phyloP scores from a whole-genome alignment of 2,113 vertebrate species.

The Montifringilla adamsi region DNA sequence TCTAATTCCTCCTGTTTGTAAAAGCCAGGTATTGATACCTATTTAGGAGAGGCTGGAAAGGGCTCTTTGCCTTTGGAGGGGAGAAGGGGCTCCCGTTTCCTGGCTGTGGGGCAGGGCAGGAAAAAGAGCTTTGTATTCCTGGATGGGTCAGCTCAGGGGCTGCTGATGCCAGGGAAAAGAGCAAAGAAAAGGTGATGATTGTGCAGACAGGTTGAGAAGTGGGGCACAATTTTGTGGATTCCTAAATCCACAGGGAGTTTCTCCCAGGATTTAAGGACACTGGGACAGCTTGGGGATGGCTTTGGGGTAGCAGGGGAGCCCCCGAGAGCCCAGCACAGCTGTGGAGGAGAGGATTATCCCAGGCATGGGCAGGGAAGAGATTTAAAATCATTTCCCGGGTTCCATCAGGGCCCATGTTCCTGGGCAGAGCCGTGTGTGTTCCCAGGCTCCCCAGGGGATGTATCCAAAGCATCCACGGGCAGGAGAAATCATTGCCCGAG shows the following conservation, averaged over 20 bases:
- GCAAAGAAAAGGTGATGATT: fast-evolving
- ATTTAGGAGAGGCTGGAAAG: slow-evolving; percentile 26
- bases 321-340: not conserved
- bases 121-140: not conserved
- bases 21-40: slow-evolving; percentile 72
- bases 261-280: not conserved
- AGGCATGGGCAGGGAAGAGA: not conserved
- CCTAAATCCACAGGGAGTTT: not conserved
- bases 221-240: not conserved
- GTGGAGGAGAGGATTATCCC: not conserved
- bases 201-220: not conserved
- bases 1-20: slow-evolving; percentile 78
- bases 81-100: slow-evolving; percentile 16
- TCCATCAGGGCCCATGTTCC: fast-evolving
- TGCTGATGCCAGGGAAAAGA: not conserved
- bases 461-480: not conserved
- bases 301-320: not conserved
- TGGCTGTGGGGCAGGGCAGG: not conserved
- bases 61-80: slow-evolving; percentile 9
- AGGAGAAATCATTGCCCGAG: not conserved
- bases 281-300: not conserved
- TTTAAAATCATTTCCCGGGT: not conserved
- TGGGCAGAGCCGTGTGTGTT: not conserved
- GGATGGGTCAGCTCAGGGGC: not conserved
- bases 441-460: not conserved